A percentile compares a stretch with the other conserved stretches of the same genome.
These are phyloP conservation scores for Ectemnius lituratus DNA, from an alignment of 2,888 invertebrate genomes.

Conservation along the genomic window DNA sequence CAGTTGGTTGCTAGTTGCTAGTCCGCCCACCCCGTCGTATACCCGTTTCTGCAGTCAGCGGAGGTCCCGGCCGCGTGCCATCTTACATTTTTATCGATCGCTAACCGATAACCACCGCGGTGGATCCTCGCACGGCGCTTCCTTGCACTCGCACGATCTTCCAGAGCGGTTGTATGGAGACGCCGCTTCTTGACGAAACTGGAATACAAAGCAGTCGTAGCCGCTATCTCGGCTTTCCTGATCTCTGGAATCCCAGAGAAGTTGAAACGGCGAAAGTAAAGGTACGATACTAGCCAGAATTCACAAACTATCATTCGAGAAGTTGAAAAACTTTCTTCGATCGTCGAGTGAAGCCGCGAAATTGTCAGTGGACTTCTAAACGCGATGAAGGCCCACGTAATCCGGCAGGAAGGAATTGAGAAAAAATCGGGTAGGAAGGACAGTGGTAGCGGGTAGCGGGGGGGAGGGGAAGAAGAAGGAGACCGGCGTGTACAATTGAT, in stretches of 20 bases:
- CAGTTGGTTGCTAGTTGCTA: conserved; percentile 62
- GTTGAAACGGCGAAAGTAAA: background rate
- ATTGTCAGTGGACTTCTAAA: background rate
- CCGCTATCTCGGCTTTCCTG: conserved; percentile 8
- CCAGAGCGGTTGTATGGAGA: conserved; percentile 36
- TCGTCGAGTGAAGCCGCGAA: background rate
- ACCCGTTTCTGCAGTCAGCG: conserved; percentile 54
- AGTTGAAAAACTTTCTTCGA: background rate
- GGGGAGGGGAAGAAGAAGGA: conserved; percentile 61
- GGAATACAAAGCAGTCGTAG: conserved; percentile 49
- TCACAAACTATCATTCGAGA: background rate
- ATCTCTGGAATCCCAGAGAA: conserved; percentile 11
- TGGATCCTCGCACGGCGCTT: conserved; percentile 54
- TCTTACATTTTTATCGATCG: conserved; percentile 70
- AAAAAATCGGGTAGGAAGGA: conserved; percentile 52
- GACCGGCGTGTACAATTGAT: conserved; percentile 76
- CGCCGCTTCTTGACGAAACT: conserved; percentile 28
- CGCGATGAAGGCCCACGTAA: conserved; percentile 6
- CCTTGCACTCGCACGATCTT: conserved; percentile 70
- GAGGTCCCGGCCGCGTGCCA: conserved; percentile 70
- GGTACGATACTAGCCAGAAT: background rate
- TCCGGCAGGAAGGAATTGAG: conserved; percentile 48
- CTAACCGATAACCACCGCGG: conserved; percentile 60
- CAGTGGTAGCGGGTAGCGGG: conserved; percentile 16
- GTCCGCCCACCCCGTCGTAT: conserved; percentile 68